These are phyloP conservation scores for Athene noctua DNA, from an alignment of 2,113 vertebrate genomes.

Conservation along the genomic window DNA sequence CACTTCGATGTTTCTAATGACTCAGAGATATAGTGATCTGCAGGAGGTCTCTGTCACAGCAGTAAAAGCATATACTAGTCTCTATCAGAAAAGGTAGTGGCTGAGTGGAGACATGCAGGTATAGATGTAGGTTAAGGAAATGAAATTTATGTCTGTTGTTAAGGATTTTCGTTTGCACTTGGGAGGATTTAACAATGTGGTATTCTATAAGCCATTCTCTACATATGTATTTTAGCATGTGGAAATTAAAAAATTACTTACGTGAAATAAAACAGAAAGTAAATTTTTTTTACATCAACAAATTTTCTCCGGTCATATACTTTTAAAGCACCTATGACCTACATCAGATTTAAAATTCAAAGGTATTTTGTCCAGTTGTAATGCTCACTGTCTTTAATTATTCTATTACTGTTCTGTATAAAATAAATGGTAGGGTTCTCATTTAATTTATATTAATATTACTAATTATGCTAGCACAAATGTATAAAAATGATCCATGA, in stretches of 20 bases:
- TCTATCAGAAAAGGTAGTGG: not conserved
- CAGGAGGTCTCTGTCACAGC: not conserved
- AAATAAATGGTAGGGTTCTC: constrained; percentile 3
- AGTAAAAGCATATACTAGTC: not conserved
- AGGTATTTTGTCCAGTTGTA: not conserved
- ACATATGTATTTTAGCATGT: not conserved
- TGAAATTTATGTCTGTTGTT: not conserved
- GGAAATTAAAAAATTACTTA: not conserved
- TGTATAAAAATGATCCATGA: constrained; percentile 11
- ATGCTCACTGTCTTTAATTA: not conserved
- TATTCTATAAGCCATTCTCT: not conserved
- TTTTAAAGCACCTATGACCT: not conserved
- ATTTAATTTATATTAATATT: constrained; percentile 36
- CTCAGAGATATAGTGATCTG: not conserved
- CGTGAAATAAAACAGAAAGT: not conserved
- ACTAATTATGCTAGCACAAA: not conserved
- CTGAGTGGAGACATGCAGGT: not conserved
- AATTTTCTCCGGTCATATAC: not conserved
- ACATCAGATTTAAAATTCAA: not conserved
- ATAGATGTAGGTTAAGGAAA: not conserved
- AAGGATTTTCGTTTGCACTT: not conserved
- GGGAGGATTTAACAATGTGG: not conserved
- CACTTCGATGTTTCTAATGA: not conserved
- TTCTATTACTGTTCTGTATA: not conserved
- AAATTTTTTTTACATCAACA: not conserved